Base-by-base conservation (phyloP, 2,888 invertebrate genomes). In the Drosophila prolongata region DNA sequence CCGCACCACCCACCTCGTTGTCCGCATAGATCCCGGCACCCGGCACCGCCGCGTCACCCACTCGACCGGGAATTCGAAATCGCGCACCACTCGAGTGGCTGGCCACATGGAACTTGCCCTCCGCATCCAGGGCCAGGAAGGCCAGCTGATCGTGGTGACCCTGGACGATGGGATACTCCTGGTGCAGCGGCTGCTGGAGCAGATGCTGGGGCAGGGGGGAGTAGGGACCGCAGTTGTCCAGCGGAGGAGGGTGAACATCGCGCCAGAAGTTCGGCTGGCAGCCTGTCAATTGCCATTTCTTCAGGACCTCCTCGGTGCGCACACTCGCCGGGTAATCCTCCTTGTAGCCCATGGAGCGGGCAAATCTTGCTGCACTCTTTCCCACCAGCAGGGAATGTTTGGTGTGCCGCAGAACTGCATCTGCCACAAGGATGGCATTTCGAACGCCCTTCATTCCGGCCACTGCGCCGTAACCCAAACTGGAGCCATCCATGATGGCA, bases 201-300 rank as follows among this genome's bases (percentile, higher is more conserved):
- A 13, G 0, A 35, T 54, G 46, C 13, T 65, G 47, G 0, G 76
- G 57, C 40, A 71, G 66, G 1, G 93, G 93, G n/a, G 78, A 91
- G 86, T 99, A 99, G 0, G 99, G 99, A 0, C 99, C 99, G 93
- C 99, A 99, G 38, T 90, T 92, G 34, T 89, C 92, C 37, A 84
- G 94, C 0, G 98, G 96, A 93, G 98, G 95, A 10, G 99, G 99
- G 19, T 87, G 82, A 0, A 99, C 99, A 93, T 97, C 95, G 93
- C 94, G 94, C 97, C 99, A 98, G 93, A 95, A 99, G 92, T 99
- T 99, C 1, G 99, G 99, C 91, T 99, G 99, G 90, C 99, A 99
- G 35, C 94, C 93, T 37, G 94, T 35, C 93, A 1, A 92, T 84
- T 80, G 93, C 99, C 99, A 99, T 11, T 95, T 90, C 44, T 93